Base-by-base conservation (phyloP, 2,888 invertebrate species). In the Folsomia manolachei region DNA sequence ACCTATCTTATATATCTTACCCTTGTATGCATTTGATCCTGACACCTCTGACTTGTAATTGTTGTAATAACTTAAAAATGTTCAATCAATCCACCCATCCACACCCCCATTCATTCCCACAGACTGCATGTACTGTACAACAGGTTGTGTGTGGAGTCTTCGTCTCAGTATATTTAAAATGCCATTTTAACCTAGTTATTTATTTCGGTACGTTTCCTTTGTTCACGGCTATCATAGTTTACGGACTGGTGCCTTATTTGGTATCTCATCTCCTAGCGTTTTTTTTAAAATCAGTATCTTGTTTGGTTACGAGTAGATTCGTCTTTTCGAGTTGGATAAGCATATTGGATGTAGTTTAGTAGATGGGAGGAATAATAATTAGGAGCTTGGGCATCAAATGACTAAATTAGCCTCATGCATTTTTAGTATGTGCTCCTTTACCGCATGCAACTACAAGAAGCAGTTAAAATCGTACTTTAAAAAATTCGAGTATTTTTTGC, bases 251-350 rank as follows among this genome's bases (percentile, higher is more conserved):
- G 4, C 14, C 14, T 39, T 39, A 9, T 39, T 39, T 39, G 39
- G 4, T 14, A 39, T 39, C 39, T 9, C 14, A 39, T 14, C 39
- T 39, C 39, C 39, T 39, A n/a, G n/a, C 39, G 7, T 39, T 14
- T 14, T 39, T 39, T 39, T 39, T 39, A 39, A 39, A 9, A 39
- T 39, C 39, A 39, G 39, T 39, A 39, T 39, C 39, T 39, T 39
- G 39, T 39, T 39, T 39, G 39, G 66, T 27, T 27, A 23, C n/a
- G 66, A 23, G 21, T 52, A 21, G 52, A 39, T 19, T 66, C 66
- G 66, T 66, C 66, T 66, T 66, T 66, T 66, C 51, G 66, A 66
- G 66, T 66, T 51, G 52, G 39, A 39, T 4, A 39, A 39, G 39
- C 39, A 39, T 39, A 39, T 39, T 39, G 14, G 14, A 39, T 39